Percentiles rank a stretch among this genome's conserved stretches.
Conservation (phyloP, 1,140 invertebrate species). For the Harlomillsia oculata region DNA sequence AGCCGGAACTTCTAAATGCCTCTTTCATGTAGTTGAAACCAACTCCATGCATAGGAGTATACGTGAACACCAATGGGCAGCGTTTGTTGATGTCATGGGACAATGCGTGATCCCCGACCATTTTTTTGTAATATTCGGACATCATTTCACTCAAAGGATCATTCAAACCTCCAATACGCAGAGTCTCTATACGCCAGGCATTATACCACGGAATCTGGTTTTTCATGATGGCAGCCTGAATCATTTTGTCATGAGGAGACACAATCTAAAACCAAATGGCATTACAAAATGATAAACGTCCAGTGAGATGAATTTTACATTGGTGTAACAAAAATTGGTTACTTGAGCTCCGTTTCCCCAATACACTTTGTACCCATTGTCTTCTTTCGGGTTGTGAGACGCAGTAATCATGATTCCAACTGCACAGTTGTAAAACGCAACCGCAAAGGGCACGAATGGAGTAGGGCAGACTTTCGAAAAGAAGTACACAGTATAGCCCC, state of each 20-base stretch:
- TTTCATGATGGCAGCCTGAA: constrained; percentile 66
- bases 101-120: constrained; percentile 35
- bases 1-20: constrained; percentile 64
- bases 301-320: not conserved
- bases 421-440: constrained; percentile 56
- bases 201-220: constrained; percentile 60
- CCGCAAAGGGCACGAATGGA: constrained; percentile 81
- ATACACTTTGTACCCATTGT: constrained; percentile 99
- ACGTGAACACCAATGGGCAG: constrained; percentile 53
- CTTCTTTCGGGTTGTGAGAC: constrained; percentile 97
- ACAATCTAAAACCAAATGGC: constrained; percentile 62
- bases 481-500: constrained; percentile 70
- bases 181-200: constrained; percentile 53
- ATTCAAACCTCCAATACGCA: not conserved
- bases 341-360: constrained; percentile 86
- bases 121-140: constrained; percentile 16
- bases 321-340: too few relatives aligned
- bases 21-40: constrained; percentile 68
- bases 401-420: constrained; percentile 94
- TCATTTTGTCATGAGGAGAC: constrained; percentile 77
- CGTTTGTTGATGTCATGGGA: not conserved
- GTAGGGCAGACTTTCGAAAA: constrained; percentile 78
- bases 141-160: constrained; percentile 26
- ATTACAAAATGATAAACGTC: not conserved
- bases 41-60: constrained; percentile 97